Evolutionary conservation across 2,888 invertebrate genomes (phyloP).

Genomic region (Laothoe populi): DNA sequence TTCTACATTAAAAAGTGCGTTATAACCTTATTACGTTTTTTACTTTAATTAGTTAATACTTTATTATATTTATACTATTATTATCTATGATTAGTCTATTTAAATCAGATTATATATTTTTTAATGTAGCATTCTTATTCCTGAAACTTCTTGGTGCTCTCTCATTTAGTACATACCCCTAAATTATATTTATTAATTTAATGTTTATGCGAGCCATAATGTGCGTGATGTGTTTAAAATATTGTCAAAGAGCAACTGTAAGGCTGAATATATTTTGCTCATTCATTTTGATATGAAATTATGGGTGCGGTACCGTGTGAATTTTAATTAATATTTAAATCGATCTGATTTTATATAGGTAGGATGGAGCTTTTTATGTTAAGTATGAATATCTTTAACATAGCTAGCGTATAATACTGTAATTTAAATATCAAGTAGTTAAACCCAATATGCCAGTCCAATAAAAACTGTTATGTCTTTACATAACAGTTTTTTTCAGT

Average conservation of each 20-base stretch:
- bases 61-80: too few relatives aligned
- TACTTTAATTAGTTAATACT: too few relatives aligned
- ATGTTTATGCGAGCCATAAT: neutral
- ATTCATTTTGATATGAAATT: constrained; percentile 32
- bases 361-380: neutral
- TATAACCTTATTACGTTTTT: too few relatives aligned
- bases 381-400: neutral
- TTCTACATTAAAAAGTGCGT: too few relatives aligned
- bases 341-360: neutral
- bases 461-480: too few relatives aligned
- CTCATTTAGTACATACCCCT: too few relatives aligned
- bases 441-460: too few relatives aligned
- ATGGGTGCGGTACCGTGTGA: constrained; percentile 1
- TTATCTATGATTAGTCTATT: too few relatives aligned
- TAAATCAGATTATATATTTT: too few relatives aligned
- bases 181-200: too few relatives aligned
- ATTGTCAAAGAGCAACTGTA: constrained; percentile 37
- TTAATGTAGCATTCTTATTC: too few relatives aligned
- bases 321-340: neutral
- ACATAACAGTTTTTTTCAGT: too few relatives aligned
- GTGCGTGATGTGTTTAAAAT: neutral
- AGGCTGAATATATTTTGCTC: constrained; percentile 64
- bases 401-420: neutral
- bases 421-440: neutral
- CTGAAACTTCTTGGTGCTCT: neutral